Conservation (phyloP, 2,797 vertebrate species). For the Mormyrus hasselquistii region DNA sequence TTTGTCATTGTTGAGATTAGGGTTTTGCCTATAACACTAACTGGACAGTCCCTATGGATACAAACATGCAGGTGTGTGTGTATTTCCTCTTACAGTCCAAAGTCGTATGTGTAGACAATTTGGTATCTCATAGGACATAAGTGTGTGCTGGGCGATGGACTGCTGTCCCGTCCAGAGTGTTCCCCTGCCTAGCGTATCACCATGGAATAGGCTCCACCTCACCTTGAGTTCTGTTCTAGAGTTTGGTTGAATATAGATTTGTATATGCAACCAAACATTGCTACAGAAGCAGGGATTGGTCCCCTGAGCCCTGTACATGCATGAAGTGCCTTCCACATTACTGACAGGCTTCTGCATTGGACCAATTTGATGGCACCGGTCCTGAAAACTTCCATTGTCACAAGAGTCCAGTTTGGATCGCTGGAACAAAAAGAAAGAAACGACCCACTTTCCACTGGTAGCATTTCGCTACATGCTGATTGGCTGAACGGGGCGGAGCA, state of each 20-base stretch:
- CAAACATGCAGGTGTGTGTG: background rate
- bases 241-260: background rate
- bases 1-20: background rate
- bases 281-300: background rate
- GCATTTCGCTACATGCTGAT: background rate
- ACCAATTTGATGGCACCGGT: background rate
- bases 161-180: background rate
- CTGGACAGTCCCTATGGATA: background rate
- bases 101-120: background rate
- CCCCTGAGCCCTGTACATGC: background rate
- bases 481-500: background rate
- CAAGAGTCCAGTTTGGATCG: background rate
- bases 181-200: background rate
- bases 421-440: background rate
- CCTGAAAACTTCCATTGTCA: background rate
- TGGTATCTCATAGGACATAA: background rate
- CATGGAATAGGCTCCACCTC: background rate
- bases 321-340: background rate
- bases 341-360: background rate
- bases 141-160: background rate
- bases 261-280: background rate
- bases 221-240: background rate
- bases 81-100: background rate
- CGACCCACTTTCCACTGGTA: background rate
- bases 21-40: background rate